Percentiles rank a stretch among this genome's conserved stretches.
These are phyloP conservation scores for Pica pica DNA, from an alignment of 2,113 vertebrate genomes.

Conservation along the genomic window DNA sequence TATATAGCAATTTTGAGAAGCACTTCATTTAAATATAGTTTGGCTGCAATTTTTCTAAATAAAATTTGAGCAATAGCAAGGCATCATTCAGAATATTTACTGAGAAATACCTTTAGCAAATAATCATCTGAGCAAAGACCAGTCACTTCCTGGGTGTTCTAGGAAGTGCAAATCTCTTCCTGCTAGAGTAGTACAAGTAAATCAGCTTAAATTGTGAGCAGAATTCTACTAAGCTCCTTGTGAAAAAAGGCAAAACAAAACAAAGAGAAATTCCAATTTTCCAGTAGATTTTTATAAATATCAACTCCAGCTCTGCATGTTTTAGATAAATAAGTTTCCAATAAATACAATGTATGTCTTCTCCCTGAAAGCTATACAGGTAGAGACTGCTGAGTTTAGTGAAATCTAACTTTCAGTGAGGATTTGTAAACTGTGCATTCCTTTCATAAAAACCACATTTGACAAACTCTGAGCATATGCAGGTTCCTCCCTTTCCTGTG, in stretches of 20 bases:
- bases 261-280: not conserved
- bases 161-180: not conserved
- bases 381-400: not conserved
- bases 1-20: not conserved
- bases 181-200: not conserved
- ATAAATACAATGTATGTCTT: not conserved
- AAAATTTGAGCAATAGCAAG: not conserved
- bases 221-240: not conserved
- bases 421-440: not conserved
- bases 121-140: not conserved
- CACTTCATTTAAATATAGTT: not conserved
- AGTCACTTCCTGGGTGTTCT: not conserved
- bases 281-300: not conserved
- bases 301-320: not conserved
- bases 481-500: not conserved
- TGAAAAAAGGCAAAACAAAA: not conserved
- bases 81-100: not conserved
- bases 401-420: not conserved
- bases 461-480: not conserved
- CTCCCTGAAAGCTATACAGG: not conserved
- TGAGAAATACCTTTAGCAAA: not conserved
- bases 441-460: not conserved
- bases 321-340: not conserved
- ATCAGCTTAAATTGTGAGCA: not conserved
- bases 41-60: not conserved